Base-by-base conservation (phyloP, 2,113 vertebrate species). In the pig (Sus scrofa) region DNA sequence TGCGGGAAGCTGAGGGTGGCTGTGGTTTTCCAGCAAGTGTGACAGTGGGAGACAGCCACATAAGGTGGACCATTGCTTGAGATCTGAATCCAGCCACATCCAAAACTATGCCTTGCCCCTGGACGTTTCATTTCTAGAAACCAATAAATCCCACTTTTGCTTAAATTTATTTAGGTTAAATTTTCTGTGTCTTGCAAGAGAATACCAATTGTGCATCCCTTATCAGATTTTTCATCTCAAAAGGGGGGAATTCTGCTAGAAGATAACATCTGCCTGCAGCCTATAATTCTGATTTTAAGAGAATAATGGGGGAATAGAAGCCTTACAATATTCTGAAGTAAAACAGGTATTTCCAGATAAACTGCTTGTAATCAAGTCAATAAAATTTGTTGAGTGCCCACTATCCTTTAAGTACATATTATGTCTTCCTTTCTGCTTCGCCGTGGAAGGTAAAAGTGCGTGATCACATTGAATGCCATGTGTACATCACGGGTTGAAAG, bases 281-380 rank as follows among this genome's bases (percentile, higher is more conserved):
- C 89, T 86, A 8, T 60, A 67, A 93, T 79, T 93, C 37, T 94
- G 81, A 82, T 52, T 91, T 86, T 92, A 96, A 73, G 91, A 94
- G 62, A 74, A 79, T 22, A 86, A 74, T 24, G 27, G 18, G 18
- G 16, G 34, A 92, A 67, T 54, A 65, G 56, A 39, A 78, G 24
- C 44, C 75, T 88, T 90, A 58, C 44, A 56, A 75, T 71, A 77
- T 44, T 94, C 60, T 67, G 58, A 93, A 65, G 75, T 89, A 85
- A 90, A 95, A 52, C 60, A 79, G 22, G 30, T 83, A n/a, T 89
- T 94, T 91, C 73, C 44, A 68, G 96, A 84, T 62, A 71, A 92
- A 96, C 67, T 78, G 62, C 52, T 94, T 96, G 7, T 24, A n/a
- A 91, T 95, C 88, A 63, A 62, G 67, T 94, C 27, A 39, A 24